These are phyloP conservation scores for Macaria notata DNA, from an alignment of 2,888 invertebrate genomes.

Conservation along the genomic window DNA sequence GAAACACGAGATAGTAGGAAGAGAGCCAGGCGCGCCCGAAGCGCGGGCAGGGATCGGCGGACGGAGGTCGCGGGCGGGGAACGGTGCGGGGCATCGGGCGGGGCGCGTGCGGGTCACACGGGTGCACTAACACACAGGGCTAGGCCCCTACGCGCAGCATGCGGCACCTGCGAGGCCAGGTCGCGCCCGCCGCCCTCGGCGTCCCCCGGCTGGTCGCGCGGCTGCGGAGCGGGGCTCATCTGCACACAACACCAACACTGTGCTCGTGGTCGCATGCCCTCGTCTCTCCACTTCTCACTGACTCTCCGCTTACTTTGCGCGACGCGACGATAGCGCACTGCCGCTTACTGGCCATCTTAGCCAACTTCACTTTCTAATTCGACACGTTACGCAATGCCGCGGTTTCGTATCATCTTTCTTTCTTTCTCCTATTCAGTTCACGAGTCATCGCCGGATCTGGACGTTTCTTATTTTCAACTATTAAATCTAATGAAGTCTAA, in stretches of 20 bases:
- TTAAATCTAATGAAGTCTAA: slow-evolving; percentile 35
- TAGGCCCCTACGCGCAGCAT: slow-evolving; percentile 72
- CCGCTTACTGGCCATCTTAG: slow-evolving; percentile 22
- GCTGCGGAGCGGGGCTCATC: slow-evolving; percentile 79
- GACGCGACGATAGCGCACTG: slow-evolving; percentile 27
- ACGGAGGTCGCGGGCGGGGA: slow-evolving; percentile 50
- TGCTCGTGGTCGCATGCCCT: slow-evolving; percentile 69
- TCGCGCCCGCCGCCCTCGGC: slow-evolving; percentile 72
- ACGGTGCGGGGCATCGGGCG: slow-evolving; percentile 60
- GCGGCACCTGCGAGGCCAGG: slow-evolving; percentile 76
- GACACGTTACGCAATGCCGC: slow-evolving; percentile 15
- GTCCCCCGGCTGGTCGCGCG: slow-evolving; percentile 71
- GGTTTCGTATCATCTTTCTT: slow-evolving; percentile 12
- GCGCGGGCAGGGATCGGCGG: slow-evolving; percentile 63
- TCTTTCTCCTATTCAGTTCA: slow-evolving; percentile 17
- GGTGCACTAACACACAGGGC: slow-evolving; percentile 79
- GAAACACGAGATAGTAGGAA: slow-evolving; percentile 93
- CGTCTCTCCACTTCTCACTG: slow-evolving; percentile 79
- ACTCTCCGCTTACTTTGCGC: slow-evolving; percentile 64
- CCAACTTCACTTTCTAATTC: slow-evolving; percentile 31
- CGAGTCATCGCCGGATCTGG: slow-evolving; percentile 16
- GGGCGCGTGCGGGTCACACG: slow-evolving; percentile 55
- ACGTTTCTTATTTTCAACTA: slow-evolving; percentile 22
- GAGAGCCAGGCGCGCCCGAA: slow-evolving; percentile 79
- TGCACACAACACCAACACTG: slow-evolving; percentile 79